phyloP scores from a whole-genome alignment of 2,113 vertebrate genomes.

The Trichomycterus rosablanca region DNA sequence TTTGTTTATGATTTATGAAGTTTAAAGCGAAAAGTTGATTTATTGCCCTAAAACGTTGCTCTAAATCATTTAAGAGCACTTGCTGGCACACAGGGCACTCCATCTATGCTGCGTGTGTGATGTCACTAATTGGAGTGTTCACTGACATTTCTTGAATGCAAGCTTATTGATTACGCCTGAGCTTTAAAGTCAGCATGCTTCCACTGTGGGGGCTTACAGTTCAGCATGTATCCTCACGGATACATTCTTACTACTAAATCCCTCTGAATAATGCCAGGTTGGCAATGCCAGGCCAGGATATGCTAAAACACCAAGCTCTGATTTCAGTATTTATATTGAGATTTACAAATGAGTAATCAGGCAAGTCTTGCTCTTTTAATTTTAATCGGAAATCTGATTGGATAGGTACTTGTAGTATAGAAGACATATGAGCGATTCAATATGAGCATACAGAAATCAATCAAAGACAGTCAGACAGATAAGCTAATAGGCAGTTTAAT shows the following conservation, averaged over 20 bases:
- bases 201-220: not conserved
- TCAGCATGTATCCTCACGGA: slow-evolving; percentile 8
- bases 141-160: slow-evolving; percentile 32
- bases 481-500: not conserved
- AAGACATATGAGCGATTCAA: not conserved
- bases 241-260: not conserved
- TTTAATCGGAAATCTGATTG: not conserved
- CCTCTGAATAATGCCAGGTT: not conserved
- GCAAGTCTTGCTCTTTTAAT: no score
- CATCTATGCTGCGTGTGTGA: slow-evolving; percentile 9
- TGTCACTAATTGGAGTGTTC: slow-evolving; percentile 9
- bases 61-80: not conserved
- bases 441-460: not conserved
- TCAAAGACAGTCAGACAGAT: not conserved
- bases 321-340: no score
- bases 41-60: not conserved
- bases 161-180: slow-evolving; percentile 30
- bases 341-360: no score
- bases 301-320: no score
- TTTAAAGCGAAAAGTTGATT: not conserved
- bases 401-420: not conserved
- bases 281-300: no score
- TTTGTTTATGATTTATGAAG: no score
- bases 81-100: slow-evolving; percentile 7
- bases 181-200: slow-evolving; percentile 35